A percentile compares a stretch with the other conserved stretches of the same genome.
phyloP scores from a whole-genome alignment of 2,888 invertebrate genomes.

The Hemaris fuciformis region DNA sequence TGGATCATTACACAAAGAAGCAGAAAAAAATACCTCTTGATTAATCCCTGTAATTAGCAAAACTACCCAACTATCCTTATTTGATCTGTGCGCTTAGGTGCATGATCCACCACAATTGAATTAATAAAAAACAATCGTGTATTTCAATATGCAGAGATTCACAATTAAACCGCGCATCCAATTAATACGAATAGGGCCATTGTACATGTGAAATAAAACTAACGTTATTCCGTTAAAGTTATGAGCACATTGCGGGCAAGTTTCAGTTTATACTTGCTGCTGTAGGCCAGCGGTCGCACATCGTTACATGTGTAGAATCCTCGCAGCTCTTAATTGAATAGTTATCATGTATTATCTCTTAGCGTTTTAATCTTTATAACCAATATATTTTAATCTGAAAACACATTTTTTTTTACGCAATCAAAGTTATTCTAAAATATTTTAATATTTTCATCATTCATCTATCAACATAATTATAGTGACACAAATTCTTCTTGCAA shows the following conservation, averaged over 20 bases:
- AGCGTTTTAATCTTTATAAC: too few species aligned
- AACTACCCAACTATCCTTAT: too few species aligned
- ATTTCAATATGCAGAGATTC: not conserved
- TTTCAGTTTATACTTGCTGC: conserved; percentile 23
- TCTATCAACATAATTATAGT: too few species aligned
- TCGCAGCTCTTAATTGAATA: not conserved
- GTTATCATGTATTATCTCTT: not conserved
- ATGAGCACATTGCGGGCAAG: conserved; percentile 23
- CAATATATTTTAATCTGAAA: too few species aligned
- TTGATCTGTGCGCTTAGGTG: not conserved
- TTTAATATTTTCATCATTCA: too few species aligned
- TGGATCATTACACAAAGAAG: too few species aligned
- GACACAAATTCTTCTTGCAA: too few species aligned
- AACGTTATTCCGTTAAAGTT: conserved; percentile 29
- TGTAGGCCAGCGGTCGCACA: not conserved
- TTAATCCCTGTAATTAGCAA: too few species aligned
- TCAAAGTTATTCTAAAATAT: too few species aligned
- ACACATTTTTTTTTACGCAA: too few species aligned
- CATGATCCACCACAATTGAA: not conserved
- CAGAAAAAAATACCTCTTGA: not conserved
- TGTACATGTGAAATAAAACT: conserved; percentile 36
- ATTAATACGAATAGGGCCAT: conserved; percentile 25
- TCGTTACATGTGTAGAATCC: not conserved
- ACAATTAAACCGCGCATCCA: conserved; percentile 25
- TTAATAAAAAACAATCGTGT: not conserved